These are phyloP conservation scores for Drosophila lutescens DNA, from an alignment of 2,888 invertebrate genomes.

Conservation along the genomic window DNA sequence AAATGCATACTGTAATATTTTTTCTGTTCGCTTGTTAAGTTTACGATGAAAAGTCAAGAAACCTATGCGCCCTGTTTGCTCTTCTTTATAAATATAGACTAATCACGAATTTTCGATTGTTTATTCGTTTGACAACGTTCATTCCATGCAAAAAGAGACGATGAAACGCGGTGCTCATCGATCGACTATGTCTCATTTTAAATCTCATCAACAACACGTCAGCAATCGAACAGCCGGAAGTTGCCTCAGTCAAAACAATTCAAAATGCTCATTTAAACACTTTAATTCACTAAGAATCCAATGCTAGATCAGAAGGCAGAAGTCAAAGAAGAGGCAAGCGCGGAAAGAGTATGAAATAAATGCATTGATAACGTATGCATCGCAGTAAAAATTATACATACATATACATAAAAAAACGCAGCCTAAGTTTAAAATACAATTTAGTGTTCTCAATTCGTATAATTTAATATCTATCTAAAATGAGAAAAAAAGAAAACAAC, in stretches of 20 bases:
- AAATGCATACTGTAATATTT: conserved; percentile 55
- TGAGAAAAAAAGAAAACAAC: conserved; percentile 41
- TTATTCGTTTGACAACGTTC: conserved; percentile 59
- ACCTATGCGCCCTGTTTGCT: conserved; percentile 42
- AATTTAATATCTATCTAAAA: conserved; percentile 59
- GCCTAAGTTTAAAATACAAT: conserved; percentile 58
- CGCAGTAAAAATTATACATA: conserved; percentile 35
- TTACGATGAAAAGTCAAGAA: conserved; percentile 47
- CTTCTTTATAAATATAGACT: conserved; percentile 31
- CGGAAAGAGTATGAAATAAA: conserved; percentile 32
- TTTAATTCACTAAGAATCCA: conserved; percentile 60
- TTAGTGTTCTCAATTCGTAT: conserved; percentile 66
- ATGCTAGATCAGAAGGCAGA: conserved; percentile 20
- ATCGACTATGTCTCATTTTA: conserved; percentile 27
- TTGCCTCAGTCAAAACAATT: conserved; percentile 34
- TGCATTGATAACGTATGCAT: conserved; percentile 42
- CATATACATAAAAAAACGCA: conserved; percentile 44
- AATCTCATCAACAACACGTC: conserved; percentile 30
- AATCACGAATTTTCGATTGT: conserved; percentile 37
- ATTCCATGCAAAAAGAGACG: conserved; percentile 70
- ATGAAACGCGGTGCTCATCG: conserved; percentile 14
- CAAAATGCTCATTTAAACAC: conserved; percentile 70
- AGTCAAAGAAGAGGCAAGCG: conserved; percentile 28
- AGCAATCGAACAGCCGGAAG: conserved; percentile 45
- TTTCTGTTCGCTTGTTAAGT: conserved; percentile 74